A percentile compares a stretch with the other conserved stretches of the same genome.
Conservation (phyloP, 2,113 vertebrate species). For the Hystrix brachyura region DNA sequence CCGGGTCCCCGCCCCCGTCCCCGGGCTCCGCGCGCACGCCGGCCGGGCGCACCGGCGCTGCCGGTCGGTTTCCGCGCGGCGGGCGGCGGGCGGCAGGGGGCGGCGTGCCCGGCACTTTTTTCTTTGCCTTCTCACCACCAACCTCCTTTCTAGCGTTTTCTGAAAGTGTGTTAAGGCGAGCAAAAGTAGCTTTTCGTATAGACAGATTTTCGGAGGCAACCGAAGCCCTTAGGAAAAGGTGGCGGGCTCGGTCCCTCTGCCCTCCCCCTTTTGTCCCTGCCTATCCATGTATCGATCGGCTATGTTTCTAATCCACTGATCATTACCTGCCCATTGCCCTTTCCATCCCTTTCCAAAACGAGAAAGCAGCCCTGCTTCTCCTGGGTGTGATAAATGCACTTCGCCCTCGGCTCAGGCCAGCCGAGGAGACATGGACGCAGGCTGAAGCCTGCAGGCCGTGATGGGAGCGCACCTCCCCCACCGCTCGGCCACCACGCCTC, state of each 20-base stretch:
- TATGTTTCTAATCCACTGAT: conserved; percentile 26
- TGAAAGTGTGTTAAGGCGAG: background rate
- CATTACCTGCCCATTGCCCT: conserved; percentile 7
- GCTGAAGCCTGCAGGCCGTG: background rate
- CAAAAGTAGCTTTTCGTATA: background rate
- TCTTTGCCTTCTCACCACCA: background rate
- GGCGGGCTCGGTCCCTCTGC: background rate
- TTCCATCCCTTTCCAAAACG: background rate
- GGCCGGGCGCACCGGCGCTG: background rate
- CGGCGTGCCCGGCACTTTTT: background rate
- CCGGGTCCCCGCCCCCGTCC: background rate
- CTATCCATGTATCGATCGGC: background rate
- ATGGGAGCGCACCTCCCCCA: background rate
- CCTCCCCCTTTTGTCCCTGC: background rate
- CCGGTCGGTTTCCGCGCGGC: background rate
- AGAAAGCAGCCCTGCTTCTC: background rate
- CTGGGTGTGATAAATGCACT: background rate
- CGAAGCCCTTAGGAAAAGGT: background rate
- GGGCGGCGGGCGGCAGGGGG: background rate
- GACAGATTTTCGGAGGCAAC: background rate
- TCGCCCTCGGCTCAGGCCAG: background rate
- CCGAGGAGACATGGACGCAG: background rate
- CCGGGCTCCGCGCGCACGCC: background rate
- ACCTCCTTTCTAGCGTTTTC: conserved; percentile 8
- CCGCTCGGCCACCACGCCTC: background rate